phyloP scores from a whole-genome alignment of 2,113 vertebrate species.

The Chaenocephalus aceratus region DNA sequence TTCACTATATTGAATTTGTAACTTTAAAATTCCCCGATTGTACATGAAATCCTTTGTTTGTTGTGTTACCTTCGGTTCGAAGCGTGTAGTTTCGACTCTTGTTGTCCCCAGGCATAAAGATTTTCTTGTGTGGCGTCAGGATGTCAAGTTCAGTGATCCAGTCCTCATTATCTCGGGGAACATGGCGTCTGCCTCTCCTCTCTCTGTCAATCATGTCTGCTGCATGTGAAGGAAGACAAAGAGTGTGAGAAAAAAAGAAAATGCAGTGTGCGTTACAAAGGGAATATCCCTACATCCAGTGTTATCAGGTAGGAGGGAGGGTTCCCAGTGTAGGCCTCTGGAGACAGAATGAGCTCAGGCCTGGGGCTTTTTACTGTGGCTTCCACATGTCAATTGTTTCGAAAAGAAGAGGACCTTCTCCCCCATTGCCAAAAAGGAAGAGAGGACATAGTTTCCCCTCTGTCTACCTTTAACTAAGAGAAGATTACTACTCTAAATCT shows the following conservation, averaged over 20 bases:
- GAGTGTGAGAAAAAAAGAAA: background rate
- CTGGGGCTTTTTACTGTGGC: constrained; percentile 4
- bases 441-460: background rate
- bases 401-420: background rate
- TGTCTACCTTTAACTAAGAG: background rate
- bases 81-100: constrained; percentile 16
- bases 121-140: constrained; percentile 18
- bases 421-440: background rate
- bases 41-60: constrained; percentile 18
- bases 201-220: constrained; percentile 13
- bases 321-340: constrained; percentile 1
- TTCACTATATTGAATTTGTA: constrained; percentile 3
- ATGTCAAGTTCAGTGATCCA: constrained; percentile 41
- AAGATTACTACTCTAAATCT: background rate
- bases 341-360: constrained; percentile 13
- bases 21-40: background rate
- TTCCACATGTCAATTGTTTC: constrained; percentile 14
- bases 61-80: constrained; percentile 2
- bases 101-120: constrained; percentile 31
- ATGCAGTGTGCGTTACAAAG: background rate
- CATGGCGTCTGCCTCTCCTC: background rate
- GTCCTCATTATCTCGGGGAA: constrained; percentile 19
- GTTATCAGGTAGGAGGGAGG: constrained; percentile 28
- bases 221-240: background rate
- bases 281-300: constrained; percentile 10